phyloP scores from a whole-genome alignment of 2,888 invertebrate species.

The Scaptomyza cyrtandrae region DNA sequence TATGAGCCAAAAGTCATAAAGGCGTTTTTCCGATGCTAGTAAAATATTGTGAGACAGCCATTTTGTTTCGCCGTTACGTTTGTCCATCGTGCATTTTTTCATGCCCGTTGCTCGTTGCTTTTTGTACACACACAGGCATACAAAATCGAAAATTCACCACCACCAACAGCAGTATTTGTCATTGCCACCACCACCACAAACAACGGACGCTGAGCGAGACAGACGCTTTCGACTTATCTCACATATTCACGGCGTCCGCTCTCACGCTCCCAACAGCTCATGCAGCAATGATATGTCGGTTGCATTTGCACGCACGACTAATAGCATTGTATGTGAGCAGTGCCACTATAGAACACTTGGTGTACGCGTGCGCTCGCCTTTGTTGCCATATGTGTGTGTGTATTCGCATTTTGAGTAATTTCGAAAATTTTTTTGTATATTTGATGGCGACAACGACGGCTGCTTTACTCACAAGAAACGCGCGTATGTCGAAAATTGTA shows the following conservation, averaged over 20 bases:
- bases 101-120: slow-evolving; percentile 49
- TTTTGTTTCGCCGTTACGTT: slow-evolving; percentile 79
- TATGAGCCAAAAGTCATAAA: slow-evolving; percentile 22
- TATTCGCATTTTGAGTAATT: slow-evolving; percentile 80
- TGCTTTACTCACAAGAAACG: slow-evolving; percentile 82
- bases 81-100: slow-evolving; percentile 56
- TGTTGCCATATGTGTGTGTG: slow-evolving; percentile 56
- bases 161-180: slow-evolving; percentile 46
- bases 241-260: slow-evolving; percentile 45
- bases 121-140: slow-evolving; percentile 30
- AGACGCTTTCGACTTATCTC: slow-evolving; percentile 48
- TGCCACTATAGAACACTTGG: slow-evolving; percentile 33
- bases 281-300: slow-evolving; percentile 34
- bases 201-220: slow-evolving; percentile 33
- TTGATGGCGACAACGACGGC: slow-evolving; percentile 81
- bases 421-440: slow-evolving; percentile 84
- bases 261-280: slow-evolving; percentile 46
- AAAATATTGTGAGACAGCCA: slow-evolving; percentile 74
- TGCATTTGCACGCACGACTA: slow-evolving; percentile 53
- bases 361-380: slow-evolving; percentile 70
- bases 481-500: slow-evolving; percentile 83
- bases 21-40: slow-evolving; percentile 32
- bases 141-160: slow-evolving; percentile 52
- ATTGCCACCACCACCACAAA: slow-evolving; percentile 39
- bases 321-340: slow-evolving; percentile 43